Conservation (phyloP, 1,140 invertebrate species). For the Diorhabda sublineata region DNA sequence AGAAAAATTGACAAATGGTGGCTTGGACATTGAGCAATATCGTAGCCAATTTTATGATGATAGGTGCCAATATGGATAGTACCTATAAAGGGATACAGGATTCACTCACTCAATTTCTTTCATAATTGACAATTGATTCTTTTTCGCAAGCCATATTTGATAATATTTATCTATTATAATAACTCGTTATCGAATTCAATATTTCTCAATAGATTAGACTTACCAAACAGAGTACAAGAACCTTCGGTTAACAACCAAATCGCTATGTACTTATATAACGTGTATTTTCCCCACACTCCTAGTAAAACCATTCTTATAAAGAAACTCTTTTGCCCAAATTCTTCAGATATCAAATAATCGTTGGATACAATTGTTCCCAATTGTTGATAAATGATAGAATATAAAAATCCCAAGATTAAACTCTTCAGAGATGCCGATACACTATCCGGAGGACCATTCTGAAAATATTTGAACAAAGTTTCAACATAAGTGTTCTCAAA, state of each 20-base stretch:
- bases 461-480: too few species aligned
- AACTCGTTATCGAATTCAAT: too few species aligned
- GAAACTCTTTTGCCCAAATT: slow-evolving; percentile 59
- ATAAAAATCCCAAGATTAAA: slow-evolving; percentile 63
- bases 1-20: too few species aligned
- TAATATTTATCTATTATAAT: too few species aligned
- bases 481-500: too few species aligned
- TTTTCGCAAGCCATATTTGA: too few species aligned
- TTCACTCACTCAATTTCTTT: too few species aligned
- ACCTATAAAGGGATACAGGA: too few species aligned
- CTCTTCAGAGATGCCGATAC: slow-evolving; percentile 54
- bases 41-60: too few species aligned
- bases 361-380: slow-evolving; percentile 65
- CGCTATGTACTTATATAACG: slow-evolving; percentile 85
- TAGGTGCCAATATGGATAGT: too few species aligned
- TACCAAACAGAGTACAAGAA: slow-evolving; percentile 62
- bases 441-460: slow-evolving; percentile 46
- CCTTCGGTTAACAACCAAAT: slow-evolving; percentile 89
- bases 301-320: slow-evolving; percentile 63
- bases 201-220: slow-evolving; percentile 28
- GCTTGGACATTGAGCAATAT: too few species aligned
- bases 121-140: too few species aligned
- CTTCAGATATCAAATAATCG: slow-evolving; percentile 62
- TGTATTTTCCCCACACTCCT: slow-evolving; percentile 78
- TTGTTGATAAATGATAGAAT: slow-evolving; percentile 70